Evolutionary conservation across 2,888 invertebrate genomes (phyloP).

Genomic region (Drosophila planitibia): DNA sequence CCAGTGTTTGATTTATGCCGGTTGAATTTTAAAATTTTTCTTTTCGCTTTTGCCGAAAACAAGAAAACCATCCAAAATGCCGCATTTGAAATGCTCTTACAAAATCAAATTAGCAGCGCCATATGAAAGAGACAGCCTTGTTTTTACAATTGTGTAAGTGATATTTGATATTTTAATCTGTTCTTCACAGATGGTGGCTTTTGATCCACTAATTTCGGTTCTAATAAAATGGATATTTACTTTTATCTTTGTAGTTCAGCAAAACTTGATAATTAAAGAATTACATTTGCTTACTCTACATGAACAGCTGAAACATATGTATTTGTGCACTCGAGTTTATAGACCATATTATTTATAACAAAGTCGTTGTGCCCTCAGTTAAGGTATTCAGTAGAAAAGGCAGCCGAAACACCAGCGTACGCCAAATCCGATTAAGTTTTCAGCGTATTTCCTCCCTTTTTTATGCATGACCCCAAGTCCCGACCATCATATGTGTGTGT

Average conservation of each 20-base stretch:
- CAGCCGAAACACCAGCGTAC: slow-evolving; percentile 46
- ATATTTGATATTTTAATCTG: neutral
- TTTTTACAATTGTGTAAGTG: neutral
- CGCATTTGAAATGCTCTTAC: slow-evolving; percentile 9
- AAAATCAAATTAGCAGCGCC: neutral
- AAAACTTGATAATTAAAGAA: neutral
- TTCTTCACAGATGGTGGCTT: neutral
- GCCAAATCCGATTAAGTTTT: slow-evolving; percentile 81
- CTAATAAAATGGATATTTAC: neutral
- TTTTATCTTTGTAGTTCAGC: neutral
- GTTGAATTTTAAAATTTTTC: slow-evolving; percentile 78
- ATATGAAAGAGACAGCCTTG: neutral
- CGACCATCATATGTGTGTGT: slow-evolving; percentile 28
- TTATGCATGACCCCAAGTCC: slow-evolving; percentile 16
- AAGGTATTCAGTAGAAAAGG: slow-evolving; percentile 11
- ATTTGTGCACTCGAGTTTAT: neutral
- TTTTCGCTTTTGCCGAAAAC: slow-evolving; percentile 13
- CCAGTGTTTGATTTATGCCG: slow-evolving; percentile 79
- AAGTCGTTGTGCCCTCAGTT: slow-evolving; percentile 15
- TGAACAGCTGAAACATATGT: neutral
- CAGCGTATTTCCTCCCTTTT: slow-evolving; percentile 43
- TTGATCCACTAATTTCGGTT: neutral
- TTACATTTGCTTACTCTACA: neutral
- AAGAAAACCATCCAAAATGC: slow-evolving; percentile 5
- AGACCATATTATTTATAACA: neutral